Evolutionary conservation across 1,140 invertebrate genomes (phyloP).

Genomic region (Drosophila pseudoobscura): DNA sequence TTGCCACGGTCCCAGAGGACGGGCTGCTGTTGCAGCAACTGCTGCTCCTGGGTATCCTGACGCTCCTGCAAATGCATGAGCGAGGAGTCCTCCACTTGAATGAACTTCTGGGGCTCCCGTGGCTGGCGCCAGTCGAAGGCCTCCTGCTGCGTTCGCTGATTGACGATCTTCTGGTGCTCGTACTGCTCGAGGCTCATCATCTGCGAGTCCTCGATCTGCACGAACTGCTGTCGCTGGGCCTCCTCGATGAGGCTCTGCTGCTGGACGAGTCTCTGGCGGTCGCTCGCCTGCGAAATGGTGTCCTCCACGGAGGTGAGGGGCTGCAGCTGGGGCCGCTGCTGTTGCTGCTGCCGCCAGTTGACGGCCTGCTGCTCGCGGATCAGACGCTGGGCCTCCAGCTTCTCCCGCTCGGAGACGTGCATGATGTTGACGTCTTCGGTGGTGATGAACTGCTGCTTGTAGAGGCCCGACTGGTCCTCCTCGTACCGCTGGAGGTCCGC

Average conservation of each 20-base stretch:
- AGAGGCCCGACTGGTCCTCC: constrained; percentile 64
- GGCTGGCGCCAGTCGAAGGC: constrained; percentile 71
- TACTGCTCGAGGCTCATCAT: constrained; percentile 73
- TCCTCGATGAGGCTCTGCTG: constrained; percentile 68
- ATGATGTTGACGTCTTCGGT: constrained; percentile 79
- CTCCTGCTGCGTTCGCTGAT: constrained; percentile 63
- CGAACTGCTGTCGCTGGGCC: constrained; percentile 64
- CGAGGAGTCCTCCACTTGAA: constrained; percentile 73
- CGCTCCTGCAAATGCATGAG: constrained; percentile 75
- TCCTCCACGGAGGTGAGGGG: constrained; percentile 79
- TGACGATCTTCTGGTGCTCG: constrained; percentile 68
- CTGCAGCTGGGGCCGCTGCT: constrained; percentile 63
- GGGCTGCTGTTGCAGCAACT: constrained; percentile 63
- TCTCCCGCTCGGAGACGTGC: constrained; percentile 71
- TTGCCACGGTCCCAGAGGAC: constrained; percentile 82
- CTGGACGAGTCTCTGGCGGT: constrained; percentile 45
- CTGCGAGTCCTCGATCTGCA: constrained; percentile 72
- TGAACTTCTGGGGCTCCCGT: constrained; percentile 60
- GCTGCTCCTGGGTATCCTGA: constrained; percentile 67
- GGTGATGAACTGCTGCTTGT: constrained; percentile 72
- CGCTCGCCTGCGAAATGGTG: constrained; percentile 63
- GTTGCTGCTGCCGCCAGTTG: constrained; percentile 71
- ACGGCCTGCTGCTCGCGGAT: constrained; percentile 67
- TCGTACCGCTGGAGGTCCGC: constrained; percentile 70
- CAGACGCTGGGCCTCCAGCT: constrained; percentile 69